phyloP scores from a whole-genome alignment of 1,140 invertebrate species.

The Aphelenchoides fujianensis region DNA sequence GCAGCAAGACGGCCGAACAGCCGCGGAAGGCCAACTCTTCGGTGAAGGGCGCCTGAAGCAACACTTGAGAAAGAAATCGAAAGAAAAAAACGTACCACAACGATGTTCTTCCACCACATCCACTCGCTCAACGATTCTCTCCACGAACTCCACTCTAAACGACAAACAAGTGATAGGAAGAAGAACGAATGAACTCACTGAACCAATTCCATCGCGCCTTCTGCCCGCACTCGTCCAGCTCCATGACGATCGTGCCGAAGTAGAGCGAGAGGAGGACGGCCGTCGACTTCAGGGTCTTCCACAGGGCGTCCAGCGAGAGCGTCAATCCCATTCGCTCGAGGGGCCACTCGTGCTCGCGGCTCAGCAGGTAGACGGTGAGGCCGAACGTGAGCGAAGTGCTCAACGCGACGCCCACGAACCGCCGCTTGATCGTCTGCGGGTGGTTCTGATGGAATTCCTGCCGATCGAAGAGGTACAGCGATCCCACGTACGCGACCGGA shows the following conservation, averaged over 20 bases:
- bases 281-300: background rate
- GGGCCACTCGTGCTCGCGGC: background rate
- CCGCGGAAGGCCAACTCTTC: conserved; percentile 19
- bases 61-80: background rate
- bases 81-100: conserved; percentile 10
- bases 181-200: background rate
- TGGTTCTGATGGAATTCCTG: conserved; percentile 1
- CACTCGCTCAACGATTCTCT: background rate
- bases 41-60: conserved; percentile 11
- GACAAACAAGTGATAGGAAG: too few relatives aligned
- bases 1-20: conserved; percentile 7
- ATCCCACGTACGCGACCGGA: conserved; percentile 6
- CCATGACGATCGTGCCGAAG: background rate
- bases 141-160: too few relatives aligned
- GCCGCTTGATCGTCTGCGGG: conserved; percentile 5
- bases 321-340: background rate
- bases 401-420: conserved; percentile 10
- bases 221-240: background rate
- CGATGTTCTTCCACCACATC: background rate
- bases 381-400: background rate
- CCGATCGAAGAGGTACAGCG: conserved; percentile 9
- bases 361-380: background rate
- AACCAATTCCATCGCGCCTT: background rate
- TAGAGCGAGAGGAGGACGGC: background rate
- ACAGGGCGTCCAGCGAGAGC: background rate